A percentile compares a stretch with the other conserved stretches of the same genome.
These are phyloP conservation scores for Sisor rabdophorus DNA, from an alignment of 2,113 vertebrate species.

Conservation along the genomic window DNA sequence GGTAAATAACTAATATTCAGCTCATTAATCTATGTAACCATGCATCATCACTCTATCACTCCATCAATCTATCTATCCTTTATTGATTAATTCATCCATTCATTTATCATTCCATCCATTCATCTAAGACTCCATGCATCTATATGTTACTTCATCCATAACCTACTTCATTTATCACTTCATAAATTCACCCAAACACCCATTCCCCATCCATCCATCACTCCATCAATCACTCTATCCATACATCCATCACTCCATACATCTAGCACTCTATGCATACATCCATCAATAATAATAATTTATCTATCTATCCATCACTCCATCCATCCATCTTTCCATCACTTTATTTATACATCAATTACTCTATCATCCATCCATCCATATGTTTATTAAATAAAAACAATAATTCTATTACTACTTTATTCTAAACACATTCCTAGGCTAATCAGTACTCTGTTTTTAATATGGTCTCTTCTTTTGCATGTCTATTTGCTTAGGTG, in stretches of 20 bases:
- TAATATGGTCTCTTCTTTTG: background rate
- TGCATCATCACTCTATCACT: background rate
- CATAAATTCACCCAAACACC: background rate
- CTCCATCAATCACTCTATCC: background rate
- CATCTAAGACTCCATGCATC: background rate
- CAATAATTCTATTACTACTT: background rate
- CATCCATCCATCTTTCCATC: background rate
- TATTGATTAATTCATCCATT: background rate
- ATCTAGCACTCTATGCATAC: background rate
- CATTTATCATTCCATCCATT: background rate
- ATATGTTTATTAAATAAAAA: too few relatives aligned
- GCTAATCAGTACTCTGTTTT: background rate
- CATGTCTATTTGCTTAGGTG: slow-evolving; percentile 60
- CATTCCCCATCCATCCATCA: background rate
- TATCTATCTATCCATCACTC: background rate
- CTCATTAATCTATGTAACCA: background rate
- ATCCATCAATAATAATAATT: too few relatives aligned
- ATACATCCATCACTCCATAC: background rate
- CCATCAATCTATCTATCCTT: background rate
- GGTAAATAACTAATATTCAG: slow-evolving; percentile 60
- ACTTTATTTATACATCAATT: too few relatives aligned
- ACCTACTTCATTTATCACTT: background rate
- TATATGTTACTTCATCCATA: background rate
- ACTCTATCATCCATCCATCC: background rate
- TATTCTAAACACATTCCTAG: background rate